A percentile compares a stretch with the other conserved stretches of the same genome.
phyloP scores from a whole-genome alignment of 2,888 invertebrate genomes.

The Helicoverpa assulta region DNA sequence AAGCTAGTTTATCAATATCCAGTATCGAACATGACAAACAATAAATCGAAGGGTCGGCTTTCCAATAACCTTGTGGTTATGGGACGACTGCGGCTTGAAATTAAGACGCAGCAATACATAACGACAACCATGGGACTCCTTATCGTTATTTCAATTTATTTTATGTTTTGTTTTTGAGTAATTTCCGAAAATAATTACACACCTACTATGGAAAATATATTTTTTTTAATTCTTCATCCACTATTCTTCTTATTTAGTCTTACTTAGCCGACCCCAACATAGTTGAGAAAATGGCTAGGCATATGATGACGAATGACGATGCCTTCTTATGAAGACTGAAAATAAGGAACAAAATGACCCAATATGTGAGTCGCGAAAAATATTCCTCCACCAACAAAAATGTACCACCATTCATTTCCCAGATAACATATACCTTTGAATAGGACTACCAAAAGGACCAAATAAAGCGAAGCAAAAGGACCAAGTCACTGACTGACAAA shows the following conservation, averaged over 20 bases:
- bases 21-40: conserved; percentile 8
- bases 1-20: neutral
- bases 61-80: conserved; percentile 37
- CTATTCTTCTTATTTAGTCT: too few species aligned
- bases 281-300: too few species aligned
- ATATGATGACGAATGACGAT: too few species aligned
- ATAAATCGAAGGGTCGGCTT: conserved; percentile 35
- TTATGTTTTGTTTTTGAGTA: conserved; percentile 5
- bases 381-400: neutral
- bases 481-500: conserved; percentile 37
- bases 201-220: too few species aligned
- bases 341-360: neutral
- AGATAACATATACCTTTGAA: neutral
- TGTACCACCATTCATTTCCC: neutral
- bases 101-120: conserved; percentile 23
- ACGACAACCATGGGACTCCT: neutral
- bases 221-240: too few species aligned
- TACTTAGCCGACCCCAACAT: too few species aligned
- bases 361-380: too few species aligned
- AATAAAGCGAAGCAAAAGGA: conserved; percentile 21
- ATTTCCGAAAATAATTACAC: too few species aligned
- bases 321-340: too few species aligned
- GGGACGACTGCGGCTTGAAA: conserved; percentile 16
- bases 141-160: conserved; percentile 35
- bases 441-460: neutral